Percentiles rank a stretch among this genome's conserved stretches.
Conservation (phyloP, 2,888 invertebrate genomes). For the Teleiodes luculella region DNA sequence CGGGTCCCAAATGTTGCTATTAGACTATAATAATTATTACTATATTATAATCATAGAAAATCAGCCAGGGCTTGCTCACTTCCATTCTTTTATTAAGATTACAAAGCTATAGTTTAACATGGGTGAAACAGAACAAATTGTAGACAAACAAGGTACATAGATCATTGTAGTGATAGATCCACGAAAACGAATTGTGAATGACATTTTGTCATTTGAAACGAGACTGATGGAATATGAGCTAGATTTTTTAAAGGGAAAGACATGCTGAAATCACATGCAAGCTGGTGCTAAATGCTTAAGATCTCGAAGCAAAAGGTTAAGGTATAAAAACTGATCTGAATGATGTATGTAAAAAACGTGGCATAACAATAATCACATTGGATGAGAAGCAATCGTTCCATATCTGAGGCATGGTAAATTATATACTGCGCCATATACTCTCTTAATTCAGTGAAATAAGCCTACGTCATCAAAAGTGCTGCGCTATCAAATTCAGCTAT, state of each 20-base stretch:
- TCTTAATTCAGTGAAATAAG: too few species aligned
- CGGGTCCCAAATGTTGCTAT: conserved; percentile 41
- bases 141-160: background rate
- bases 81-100: conserved; percentile 27
- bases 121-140: background rate
- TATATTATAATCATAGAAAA: conserved; percentile 23
- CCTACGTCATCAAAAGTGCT: too few species aligned
- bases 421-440: too few species aligned
- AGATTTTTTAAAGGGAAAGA: conserved; percentile 31
- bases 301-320: background rate
- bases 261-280: conserved; percentile 39
- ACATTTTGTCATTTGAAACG: background rate
- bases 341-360: background rate
- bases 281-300: background rate
- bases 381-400: conserved; percentile 27
- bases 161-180: background rate
- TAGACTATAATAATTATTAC: conserved; percentile 1
- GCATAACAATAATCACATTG: conserved; percentile 26
- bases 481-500: too few species aligned
- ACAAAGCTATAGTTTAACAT: background rate
- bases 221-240: conserved; percentile 20
- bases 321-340: too few species aligned
- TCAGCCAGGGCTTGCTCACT: conserved; percentile 59
- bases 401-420: too few species aligned
- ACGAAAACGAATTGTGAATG: conserved; percentile 5